Conservation (phyloP, 2,888 invertebrate genomes). For the Nasonovia ribisnigri region DNA sequence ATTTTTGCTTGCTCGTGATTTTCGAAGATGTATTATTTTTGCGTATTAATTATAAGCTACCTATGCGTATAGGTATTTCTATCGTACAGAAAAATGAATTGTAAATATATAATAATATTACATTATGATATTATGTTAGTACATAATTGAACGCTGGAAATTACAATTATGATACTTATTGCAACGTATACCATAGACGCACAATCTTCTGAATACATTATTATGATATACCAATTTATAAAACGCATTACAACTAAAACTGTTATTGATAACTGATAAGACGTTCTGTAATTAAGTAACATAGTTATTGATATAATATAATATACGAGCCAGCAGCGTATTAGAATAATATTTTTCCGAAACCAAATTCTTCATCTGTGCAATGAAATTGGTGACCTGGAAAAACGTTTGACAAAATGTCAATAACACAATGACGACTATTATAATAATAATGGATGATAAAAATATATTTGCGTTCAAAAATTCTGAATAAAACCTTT, state of each 20-base stretch:
- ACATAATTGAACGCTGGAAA: not conserved
- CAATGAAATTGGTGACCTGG: not conserved
- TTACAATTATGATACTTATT: not conserved
- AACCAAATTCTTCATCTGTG: not conserved
- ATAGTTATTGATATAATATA: too few species aligned
- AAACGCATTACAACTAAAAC: not conserved
- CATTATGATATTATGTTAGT: too few species aligned
- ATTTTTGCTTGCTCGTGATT: constrained; percentile 13
- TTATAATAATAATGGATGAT: not conserved
- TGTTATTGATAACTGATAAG: not conserved
- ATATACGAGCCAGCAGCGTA: not conserved
- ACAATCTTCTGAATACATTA: not conserved
- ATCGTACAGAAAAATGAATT: not conserved
- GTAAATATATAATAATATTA: not conserved
- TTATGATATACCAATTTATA: not conserved
- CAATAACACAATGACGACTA: not conserved
- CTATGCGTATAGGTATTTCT: not conserved
- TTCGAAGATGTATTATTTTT: not conserved
- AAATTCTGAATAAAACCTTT: not conserved
- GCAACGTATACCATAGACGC: not conserved
- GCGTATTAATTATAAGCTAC: not conserved
- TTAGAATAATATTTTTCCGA: not conserved
- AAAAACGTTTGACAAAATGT: not conserved
- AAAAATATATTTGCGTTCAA: not conserved
- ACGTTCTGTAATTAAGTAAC: not conserved